Conservation (phyloP, 1,140 invertebrate genomes). For the Aphis craccivora region DNA sequence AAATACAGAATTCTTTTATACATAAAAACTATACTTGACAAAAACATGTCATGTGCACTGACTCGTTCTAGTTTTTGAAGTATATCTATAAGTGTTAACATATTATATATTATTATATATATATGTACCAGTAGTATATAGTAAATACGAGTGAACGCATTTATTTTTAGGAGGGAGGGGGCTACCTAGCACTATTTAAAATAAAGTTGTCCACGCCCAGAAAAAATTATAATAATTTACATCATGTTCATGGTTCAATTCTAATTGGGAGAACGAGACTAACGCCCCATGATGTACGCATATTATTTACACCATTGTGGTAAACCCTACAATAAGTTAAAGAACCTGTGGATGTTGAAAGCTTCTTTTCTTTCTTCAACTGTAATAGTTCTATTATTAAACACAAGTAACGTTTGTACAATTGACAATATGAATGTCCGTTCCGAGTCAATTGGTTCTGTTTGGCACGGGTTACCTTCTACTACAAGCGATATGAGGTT, state of each 20-base stretch:
- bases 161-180: too few species aligned
- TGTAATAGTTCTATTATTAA: not conserved
- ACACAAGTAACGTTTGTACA: slow-evolving; percentile 26
- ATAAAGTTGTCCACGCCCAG: too few species aligned
- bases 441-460: not conserved
- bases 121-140: not conserved
- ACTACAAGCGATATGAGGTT: slow-evolving; percentile 12
- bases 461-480: slow-evolving; percentile 19
- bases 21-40: too few species aligned
- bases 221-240: too few species aligned
- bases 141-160: too few species aligned
- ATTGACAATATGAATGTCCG: not conserved
- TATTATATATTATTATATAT: too few species aligned
- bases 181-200: too few species aligned
- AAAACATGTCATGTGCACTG: not conserved
- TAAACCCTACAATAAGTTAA: not conserved
- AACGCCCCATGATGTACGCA: too few species aligned
- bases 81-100: not conserved
- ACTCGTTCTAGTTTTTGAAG: not conserved
- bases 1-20: too few species aligned
- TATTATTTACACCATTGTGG: too few species aligned
- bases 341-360: not conserved
- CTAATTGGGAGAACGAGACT: too few species aligned
- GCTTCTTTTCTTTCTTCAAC: not conserved
- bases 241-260: too few species aligned